phyloP scores from a whole-genome alignment of 2,888 invertebrate genomes.

The Nemotelus nigrinus region DNA sequence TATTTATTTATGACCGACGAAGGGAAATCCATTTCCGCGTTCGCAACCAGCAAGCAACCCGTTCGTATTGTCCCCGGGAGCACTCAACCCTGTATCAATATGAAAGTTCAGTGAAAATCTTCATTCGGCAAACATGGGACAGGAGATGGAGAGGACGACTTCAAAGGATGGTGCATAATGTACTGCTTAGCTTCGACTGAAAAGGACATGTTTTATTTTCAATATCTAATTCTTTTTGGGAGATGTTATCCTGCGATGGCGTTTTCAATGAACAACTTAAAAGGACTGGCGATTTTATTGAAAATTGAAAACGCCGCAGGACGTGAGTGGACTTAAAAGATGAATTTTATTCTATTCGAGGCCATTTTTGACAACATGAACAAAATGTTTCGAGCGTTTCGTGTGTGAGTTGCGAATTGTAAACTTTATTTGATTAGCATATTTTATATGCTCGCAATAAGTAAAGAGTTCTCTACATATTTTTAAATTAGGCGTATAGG shows the following conservation, averaged over 20 bases:
- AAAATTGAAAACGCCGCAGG: slow-evolving; percentile 53
- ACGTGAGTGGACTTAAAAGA: slow-evolving; percentile 52
- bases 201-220: slow-evolving; percentile 49
- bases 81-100: slow-evolving; percentile 16
- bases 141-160: slow-evolving; percentile 21
- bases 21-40: slow-evolving; percentile 50
- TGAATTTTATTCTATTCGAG: slow-evolving; percentile 35
- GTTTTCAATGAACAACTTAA: slow-evolving; percentile 35
- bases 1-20: slow-evolving; percentile 47
- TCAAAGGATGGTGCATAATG: slow-evolving; percentile 50
- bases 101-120: background rate
- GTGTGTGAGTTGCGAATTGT: background rate
- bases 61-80: slow-evolving; percentile 25
- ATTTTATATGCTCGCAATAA: background rate
- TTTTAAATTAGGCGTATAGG: too few species aligned
- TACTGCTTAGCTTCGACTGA: slow-evolving; percentile 30
- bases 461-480: too few species aligned
- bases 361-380: background rate
- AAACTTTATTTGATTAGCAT: slow-evolving; percentile 33
- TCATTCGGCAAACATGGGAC: background rate
- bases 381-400: background rate
- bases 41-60: slow-evolving; percentile 42
- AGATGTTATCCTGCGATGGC: slow-evolving; percentile 18
- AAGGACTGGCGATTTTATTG: slow-evolving; percentile 51
- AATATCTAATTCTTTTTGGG: slow-evolving; percentile 43